Evolutionary conservation across 2,797 vertebrate species (phyloP), one percentile per base, ranked within the genome.

Genomic region (Eleutherodactylus coqui): DNA sequence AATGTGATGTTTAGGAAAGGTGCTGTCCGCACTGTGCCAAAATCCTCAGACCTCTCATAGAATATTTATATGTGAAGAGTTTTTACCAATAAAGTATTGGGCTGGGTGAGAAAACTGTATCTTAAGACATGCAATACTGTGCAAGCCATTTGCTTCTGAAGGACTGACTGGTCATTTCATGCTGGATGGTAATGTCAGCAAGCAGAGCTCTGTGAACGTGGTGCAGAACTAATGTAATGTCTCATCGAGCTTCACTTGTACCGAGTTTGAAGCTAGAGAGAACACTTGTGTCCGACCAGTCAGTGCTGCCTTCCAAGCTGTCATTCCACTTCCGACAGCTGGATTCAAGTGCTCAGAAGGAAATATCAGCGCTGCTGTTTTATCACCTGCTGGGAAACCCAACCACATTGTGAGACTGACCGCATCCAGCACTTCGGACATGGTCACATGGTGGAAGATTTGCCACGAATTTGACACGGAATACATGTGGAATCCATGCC

Each of bases 21-120:
- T 76, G 75, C 75, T 77, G 92, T 94, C 93, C 95, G 94, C 94
- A 95, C 62, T 64, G 34, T n/a, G 24, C 16, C 27, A 41, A 69
- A 70, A 53, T 17, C 49, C 29, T 9, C 17, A n/a, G 0, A 19
- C 27, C 47, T 43, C 78, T 36, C 38, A 51, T 17, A 69, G 5
- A 38, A 43, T 67, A 36, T 38, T 53, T 47, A n/a, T 41, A 76
- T 47, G 55, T 41, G 38, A 60, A 58, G n/a, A 38, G 11, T n/a
- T 77, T 41, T 64, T 29, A 69, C 75, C 43, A 67, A 36, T 69
- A 36, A 34, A 62, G 38, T 75, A 49, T 73, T 72, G 47, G 75
- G n/a, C 19, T 47, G 9, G 10, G 49, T 2, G 0, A n/a, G n/a
- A 43, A 77, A 21, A 69, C 21, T 4, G 32, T 62, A 60, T 60